A percentile compares a stretch with the other conserved stretches of the same genome.
Conservation (phyloP, 2,797 vertebrate genomes). For the Limosa lapponica region DNA sequence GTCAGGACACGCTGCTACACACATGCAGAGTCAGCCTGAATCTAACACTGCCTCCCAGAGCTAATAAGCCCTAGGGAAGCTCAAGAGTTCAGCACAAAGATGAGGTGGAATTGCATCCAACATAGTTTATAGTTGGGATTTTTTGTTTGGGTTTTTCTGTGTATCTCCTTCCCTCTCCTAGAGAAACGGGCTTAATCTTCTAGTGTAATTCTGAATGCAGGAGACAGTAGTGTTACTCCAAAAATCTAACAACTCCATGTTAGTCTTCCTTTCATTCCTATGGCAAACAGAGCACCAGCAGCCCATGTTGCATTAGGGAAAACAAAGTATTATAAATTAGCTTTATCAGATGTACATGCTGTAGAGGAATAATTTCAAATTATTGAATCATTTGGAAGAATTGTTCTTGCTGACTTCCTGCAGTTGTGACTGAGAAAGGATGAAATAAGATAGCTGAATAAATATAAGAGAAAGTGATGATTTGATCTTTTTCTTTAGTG, state of each 20-base stretch:
- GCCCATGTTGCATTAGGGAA: not conserved
- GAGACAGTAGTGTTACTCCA: not conserved
- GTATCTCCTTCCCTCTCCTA: not conserved
- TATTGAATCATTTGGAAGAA: not conserved
- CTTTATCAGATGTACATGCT: not conserved
- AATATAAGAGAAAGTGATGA: not conserved
- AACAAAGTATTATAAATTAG: not conserved
- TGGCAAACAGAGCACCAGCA: not conserved
- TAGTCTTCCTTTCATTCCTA: not conserved
- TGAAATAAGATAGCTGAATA: not conserved
- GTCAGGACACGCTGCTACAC: not conserved
- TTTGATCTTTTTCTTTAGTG: slow-evolving; percentile 19
- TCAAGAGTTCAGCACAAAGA: not conserved
- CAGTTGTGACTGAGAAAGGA: not conserved
- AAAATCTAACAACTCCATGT: not conserved
- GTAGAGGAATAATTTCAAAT: not conserved
- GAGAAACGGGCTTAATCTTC: not conserved
- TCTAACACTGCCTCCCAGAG: not conserved
- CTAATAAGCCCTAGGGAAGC: not conserved
- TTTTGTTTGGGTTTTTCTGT: not conserved
- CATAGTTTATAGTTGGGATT: not conserved
- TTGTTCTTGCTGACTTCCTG: not conserved
- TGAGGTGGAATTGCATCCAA: not conserved
- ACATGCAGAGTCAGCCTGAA: not conserved
- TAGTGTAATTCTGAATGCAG: not conserved